Base-by-base conservation (phyloP, 1,140 invertebrate genomes). In the Aphidius ervi region DNA sequence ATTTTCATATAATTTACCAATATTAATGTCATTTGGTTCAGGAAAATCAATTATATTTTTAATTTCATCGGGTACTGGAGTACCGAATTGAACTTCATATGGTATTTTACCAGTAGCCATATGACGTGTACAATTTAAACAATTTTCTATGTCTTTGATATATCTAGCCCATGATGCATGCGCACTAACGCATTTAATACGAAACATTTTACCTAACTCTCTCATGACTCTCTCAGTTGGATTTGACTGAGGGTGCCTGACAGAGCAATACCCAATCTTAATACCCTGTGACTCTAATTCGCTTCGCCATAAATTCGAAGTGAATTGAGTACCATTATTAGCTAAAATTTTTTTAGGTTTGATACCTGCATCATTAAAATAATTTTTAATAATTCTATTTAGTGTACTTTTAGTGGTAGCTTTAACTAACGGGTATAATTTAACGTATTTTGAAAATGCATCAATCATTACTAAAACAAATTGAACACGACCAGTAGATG, bases 391-490 rank as follows among this genome's bases (percentile, higher is more conserved):
- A 54, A 67, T 54, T 49, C 58, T 60, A 10, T 61, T 58, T 41
- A 61, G 8, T n/a, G 41, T 41, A 52, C 52, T 54, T 37, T 39
- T 5, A 4, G 63, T 58, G 4, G 63, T 65, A 5, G 63, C 58
- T 9, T 46, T 55, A 52, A 61, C 58, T 47, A 67, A 40, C 0
- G 61, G 56, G 49, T 65, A 65, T 20, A 67, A 43, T 3, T 7
- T 42, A 4, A 67, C 56, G 8, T 59, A 53, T 59, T 68, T 68
- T 6, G 64, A 62, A 54, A 66, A 68, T 9, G 52, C 60, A 61
- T 68, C 64, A 4, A 66, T 10, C 4, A 61, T 40, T 4, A 68
- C 67, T 37, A 68, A 63, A 31, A 68, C 43, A 56, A 66, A 66
- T 49, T 64, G 57, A 2, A 64, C 58, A 9, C 58, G 60, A 9